Evolutionary conservation across 2,797 vertebrate genomes (phyloP), one percentile per base, ranked within the genome.

Genomic region (Bryconaethiops microstoma): DNA sequence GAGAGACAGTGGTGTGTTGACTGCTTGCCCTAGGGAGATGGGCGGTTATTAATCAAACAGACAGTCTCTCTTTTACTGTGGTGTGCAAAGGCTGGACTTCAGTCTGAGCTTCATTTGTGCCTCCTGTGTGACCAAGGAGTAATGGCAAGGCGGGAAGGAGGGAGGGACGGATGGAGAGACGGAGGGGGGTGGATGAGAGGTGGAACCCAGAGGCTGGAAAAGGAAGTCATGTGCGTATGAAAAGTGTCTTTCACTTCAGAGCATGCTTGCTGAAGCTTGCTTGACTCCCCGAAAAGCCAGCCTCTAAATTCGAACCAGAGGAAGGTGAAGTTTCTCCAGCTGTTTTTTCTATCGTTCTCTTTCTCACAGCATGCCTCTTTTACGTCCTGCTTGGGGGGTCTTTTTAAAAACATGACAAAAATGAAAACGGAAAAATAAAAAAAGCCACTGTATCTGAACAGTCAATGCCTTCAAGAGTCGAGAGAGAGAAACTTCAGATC

Each of bases 111-210:
- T 88, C 92, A 93, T 94, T 92, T 79, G 83, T 87, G 83, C 83
- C 95, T 94, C 92, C 92, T 88, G 91, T 92, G 94, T 90, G 92
- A 93, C 90, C 91, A 90, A 91, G 92, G 91, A 88, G 78, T 90
- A 90, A n/a, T 13, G 17, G 48, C 79, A 63, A 55, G 79, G 83
- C 79, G 68, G 60, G 55, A 69, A 48, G 76, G 7, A 52, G 50
- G 19, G 19, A 29, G 90, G 92, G 92, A 91, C 87, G 79, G 91
- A 91, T 75, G 75, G 62, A 70, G 80, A 60, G 52, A 65, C 16
- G 14, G 16, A 63, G 25, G 59, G 60, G 82, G 85, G 82, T 80
- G 73, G 59, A 82, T 39, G 81, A 77, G 82, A 82, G 85, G 88
- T 82, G 85, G 85, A 35, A 76, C 79, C 84, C 86, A 90, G 86